A percentile compares a stretch with the other conserved stretches of the same genome.
Conservation (phyloP, 1,140 invertebrate genomes). For the Ectropis grisescens region DNA sequence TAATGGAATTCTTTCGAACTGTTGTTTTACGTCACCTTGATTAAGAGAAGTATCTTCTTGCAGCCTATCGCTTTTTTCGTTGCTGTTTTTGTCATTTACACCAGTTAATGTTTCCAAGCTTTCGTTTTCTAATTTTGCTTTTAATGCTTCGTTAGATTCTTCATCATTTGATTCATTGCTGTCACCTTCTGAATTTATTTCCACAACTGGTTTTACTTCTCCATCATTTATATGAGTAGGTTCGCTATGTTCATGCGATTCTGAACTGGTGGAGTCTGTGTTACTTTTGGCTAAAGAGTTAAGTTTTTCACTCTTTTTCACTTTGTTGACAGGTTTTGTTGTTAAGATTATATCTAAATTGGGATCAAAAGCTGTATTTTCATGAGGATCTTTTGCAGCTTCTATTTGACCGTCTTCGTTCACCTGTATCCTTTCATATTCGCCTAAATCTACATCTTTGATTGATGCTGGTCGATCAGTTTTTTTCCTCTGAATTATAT, state of each 20-base stretch:
- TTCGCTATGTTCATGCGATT: constrained; percentile 12
- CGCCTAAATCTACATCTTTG: constrained; percentile 26
- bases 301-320: background rate
- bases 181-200: constrained; percentile 36
- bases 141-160: constrained; percentile 18
- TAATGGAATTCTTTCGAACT: constrained; percentile 62
- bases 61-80: constrained; percentile 11
- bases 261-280: constrained; percentile 5
- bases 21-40: constrained; percentile 43
- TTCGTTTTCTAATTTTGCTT: constrained; percentile 14
- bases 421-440: constrained; percentile 30
- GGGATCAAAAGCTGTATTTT: constrained; percentile 5
- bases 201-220: constrained; percentile 50
- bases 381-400: constrained; percentile 16
- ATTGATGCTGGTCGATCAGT: constrained; percentile 3
- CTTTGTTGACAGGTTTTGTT: too few relatives aligned
- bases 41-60: constrained; percentile 15
- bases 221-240: constrained; percentile 33
- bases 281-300: constrained; percentile 1
- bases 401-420: constrained; percentile 22
- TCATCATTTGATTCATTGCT: constrained; percentile 29
- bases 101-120: constrained; percentile 17
- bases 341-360: background rate
- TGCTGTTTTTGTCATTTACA: constrained; percentile 10
- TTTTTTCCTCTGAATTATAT: too few relatives aligned